Base-by-base conservation (phyloP, 2,113 vertebrate genomes). In the Phylloscopus trochiloides region DNA sequence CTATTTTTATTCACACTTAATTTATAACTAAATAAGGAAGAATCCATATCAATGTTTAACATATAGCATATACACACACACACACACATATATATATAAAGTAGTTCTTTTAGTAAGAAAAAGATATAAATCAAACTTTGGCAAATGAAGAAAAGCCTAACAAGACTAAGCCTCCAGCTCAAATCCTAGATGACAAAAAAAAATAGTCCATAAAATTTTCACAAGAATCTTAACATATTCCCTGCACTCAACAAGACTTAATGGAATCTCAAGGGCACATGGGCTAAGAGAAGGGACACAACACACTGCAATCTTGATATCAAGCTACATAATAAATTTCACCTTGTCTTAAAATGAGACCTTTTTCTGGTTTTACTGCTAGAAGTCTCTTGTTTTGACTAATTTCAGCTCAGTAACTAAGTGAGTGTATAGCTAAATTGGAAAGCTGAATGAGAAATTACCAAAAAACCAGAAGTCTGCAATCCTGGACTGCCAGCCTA, bases 31-130 rank as follows among this genome's bases (percentile, higher is more conserved):
- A 70, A 20, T 52, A 62, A 63, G 36, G 38, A 90, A 82, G 34
- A 76, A 50, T 3, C 10, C 43, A 4, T 43, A 80, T 40, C 31
- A 48, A 31, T 48, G 58, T 19, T 63, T n/a, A 74, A 52, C 3
- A 14, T 26, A 21, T 12, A 36, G 5, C 19, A 54, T n/a, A 38
- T 2, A 36, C 3, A 63, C 1, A 34, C 0, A 63, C 3, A 58
- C 6, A 82, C 4, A 45, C 3, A 51, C 4, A 45, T 3, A 40
- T 10, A 24, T 29, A 63, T 15, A 55, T 13, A 32, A 51, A 48
- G 9, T 32, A 55, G 12, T 21, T 88, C 3, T 62, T 70, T 25
- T 19, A 62, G 7, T 31, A 63, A 57, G 32, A 51, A 85, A 94
- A 76, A 75, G 31, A 25, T 0, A 11, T 13, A 68, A 83, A 43